These are phyloP conservation scores for Calliphora vomitoria DNA, from an alignment of 2,888 invertebrate species.

Conservation along the genomic window DNA sequence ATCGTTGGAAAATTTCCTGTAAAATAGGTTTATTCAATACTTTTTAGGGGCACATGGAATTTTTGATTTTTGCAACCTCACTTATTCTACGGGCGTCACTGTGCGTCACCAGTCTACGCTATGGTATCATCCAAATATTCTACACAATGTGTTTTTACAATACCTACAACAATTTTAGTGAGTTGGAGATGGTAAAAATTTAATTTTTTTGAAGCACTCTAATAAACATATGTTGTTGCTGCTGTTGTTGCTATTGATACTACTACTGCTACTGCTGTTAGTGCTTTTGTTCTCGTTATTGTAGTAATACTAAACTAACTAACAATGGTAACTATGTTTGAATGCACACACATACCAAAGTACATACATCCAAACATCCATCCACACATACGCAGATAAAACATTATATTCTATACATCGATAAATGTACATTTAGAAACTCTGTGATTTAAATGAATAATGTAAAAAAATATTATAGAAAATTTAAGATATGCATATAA, in stretches of 20 bases:
- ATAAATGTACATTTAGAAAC: not conserved
- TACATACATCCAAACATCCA: not conserved
- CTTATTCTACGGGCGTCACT: too few relatives aligned
- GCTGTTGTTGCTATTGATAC: not conserved
- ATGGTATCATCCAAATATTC: too few relatives aligned
- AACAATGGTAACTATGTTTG: constrained; percentile 34
- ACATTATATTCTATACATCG: not conserved
- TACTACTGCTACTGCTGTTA: not conserved
- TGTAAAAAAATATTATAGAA: not conserved
- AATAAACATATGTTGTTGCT: not conserved
- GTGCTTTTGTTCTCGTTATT: constrained; percentile 10
- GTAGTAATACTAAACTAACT: constrained; percentile 21
- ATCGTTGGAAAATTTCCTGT: too few relatives aligned
- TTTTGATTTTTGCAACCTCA: too few relatives aligned
- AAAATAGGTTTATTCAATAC: too few relatives aligned
- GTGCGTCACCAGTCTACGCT: too few relatives aligned
- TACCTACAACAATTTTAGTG: too few relatives aligned
- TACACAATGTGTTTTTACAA: too few relatives aligned
- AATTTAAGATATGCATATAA: too few relatives aligned
- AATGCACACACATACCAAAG: not conserved
- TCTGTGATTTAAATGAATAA: not conserved
- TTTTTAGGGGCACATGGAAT: too few relatives aligned
- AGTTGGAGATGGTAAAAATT: too few relatives aligned
- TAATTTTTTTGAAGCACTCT: too few relatives aligned
- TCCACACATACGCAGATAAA: not conserved